Evolutionary conservation across 2,113 vertebrate genomes (phyloP).

Genomic region (Galeopterus variegatus): DNA sequence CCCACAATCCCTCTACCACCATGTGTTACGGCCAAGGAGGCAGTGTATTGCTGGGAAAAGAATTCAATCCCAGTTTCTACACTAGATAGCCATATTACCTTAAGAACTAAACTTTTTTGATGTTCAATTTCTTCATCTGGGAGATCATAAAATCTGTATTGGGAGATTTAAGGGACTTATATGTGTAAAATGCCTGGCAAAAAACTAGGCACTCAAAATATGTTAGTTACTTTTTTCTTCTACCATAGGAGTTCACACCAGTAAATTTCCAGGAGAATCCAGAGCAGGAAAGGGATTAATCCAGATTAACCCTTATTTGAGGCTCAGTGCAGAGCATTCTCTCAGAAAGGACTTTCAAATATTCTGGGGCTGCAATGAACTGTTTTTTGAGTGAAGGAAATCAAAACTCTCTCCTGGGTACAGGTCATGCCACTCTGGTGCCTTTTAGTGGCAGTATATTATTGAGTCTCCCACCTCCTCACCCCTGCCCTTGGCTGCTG

Average conservation of each 20-base stretch:
- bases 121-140: background rate
- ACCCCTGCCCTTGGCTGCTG: background rate
- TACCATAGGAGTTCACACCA: background rate
- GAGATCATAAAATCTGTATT: background rate
- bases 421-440: background rate
- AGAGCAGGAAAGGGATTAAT: background rate
- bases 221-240: background rate
- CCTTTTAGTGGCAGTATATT: background rate
- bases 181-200: conserved; percentile 30
- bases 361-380: background rate
- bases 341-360: background rate
- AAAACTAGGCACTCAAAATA: background rate
- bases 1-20: background rate
- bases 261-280: background rate
- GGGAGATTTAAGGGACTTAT: background rate
- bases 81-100: background rate
- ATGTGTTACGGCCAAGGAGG: background rate
- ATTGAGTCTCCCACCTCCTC: background rate
- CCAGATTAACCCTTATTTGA: background rate
- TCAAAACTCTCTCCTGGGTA: background rate
- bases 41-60: background rate
- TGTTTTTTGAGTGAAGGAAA: background rate
- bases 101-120: conserved; percentile 2
- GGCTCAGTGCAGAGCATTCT: background rate
- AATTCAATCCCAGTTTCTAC: background rate